A percentile compares a stretch with the other conserved stretches of the same genome.
Evolutionary conservation across 2,888 invertebrate species (phyloP).

Genomic region (Caenorhabditis sp.): DNA sequence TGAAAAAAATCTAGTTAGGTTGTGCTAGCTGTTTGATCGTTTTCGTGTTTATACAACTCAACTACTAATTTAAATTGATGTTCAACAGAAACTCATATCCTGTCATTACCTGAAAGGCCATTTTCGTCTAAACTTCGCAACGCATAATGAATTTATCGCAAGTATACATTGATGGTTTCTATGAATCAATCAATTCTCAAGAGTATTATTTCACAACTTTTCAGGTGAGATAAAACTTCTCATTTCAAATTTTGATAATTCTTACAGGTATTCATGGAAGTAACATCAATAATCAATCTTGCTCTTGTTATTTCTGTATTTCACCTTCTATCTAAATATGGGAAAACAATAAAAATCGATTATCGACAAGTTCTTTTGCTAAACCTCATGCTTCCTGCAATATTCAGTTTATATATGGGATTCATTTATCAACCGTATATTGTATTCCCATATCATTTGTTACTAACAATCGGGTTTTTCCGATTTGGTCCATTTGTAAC

Average conservation of each 20-base stretch:
- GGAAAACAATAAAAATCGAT: conserved; percentile 14
- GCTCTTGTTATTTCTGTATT: conserved; percentile 4
- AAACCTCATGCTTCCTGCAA: conserved; percentile 22
- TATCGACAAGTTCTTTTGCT: conserved; percentile 30
- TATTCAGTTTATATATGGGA: conserved; percentile 34
- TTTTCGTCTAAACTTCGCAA: not conserved
- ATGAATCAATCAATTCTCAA: conserved; percentile 11
- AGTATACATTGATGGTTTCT: conserved; percentile 7
- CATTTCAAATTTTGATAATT: no score
- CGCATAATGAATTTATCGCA: not conserved
- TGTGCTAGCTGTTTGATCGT: no score
- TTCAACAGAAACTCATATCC: no score
- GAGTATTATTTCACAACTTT: conserved; percentile 10
- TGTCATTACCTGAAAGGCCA: no score
- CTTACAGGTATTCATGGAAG: conserved; percentile 30
- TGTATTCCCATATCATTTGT: conserved; percentile 32
- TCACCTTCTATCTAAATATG: conserved; percentile 15
- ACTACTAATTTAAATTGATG: no score
- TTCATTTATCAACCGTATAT: conserved; percentile 37
- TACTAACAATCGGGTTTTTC: conserved; percentile 29
- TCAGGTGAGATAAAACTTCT: not conserved
- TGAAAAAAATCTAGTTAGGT: no score
- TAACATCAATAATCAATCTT: conserved; percentile 17
- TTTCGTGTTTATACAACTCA: no score
- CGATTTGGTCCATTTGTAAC: conserved; percentile 34